Conservation (phyloP, 2,797 vertebrate species). For the Pseudochaenichthys georgianus region DNA sequence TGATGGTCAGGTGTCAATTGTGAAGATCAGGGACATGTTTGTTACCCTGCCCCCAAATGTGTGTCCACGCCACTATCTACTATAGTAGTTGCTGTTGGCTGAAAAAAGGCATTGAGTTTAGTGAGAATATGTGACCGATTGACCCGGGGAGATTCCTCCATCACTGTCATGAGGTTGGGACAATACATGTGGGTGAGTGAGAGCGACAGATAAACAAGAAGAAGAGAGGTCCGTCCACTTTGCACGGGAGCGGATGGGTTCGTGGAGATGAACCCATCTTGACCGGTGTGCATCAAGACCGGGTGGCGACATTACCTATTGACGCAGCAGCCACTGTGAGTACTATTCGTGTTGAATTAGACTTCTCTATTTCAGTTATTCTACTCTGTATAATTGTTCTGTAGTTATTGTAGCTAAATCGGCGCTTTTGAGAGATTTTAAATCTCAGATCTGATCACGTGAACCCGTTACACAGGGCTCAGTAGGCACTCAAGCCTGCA, state of each 20-base stretch:
- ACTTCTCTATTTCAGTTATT: too few species aligned
- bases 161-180: neutral
- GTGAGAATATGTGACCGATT: neutral
- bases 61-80: neutral
- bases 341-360: too few species aligned
- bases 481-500: too few species aligned
- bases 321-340: too few species aligned
- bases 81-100: neutral
- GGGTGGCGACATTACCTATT: too few species aligned
- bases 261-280: constrained; percentile 39
- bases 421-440: too few species aligned
- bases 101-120: too few species aligned
- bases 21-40: neutral
- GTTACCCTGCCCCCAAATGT: neutral
- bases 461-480: too few species aligned
- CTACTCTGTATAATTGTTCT: too few species aligned
- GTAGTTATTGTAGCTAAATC: too few species aligned
- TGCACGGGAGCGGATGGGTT: constrained; percentile 62
- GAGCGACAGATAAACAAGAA: constrained; percentile 23
- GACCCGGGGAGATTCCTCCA: neutral
- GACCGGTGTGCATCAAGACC: too few species aligned
- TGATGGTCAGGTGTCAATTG: neutral
- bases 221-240: constrained; percentile 30
- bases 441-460: too few species aligned
- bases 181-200: constrained; percentile 7